Conservation (phyloP, 2,888 invertebrate species). For the Apodemia hepburni region DNA sequence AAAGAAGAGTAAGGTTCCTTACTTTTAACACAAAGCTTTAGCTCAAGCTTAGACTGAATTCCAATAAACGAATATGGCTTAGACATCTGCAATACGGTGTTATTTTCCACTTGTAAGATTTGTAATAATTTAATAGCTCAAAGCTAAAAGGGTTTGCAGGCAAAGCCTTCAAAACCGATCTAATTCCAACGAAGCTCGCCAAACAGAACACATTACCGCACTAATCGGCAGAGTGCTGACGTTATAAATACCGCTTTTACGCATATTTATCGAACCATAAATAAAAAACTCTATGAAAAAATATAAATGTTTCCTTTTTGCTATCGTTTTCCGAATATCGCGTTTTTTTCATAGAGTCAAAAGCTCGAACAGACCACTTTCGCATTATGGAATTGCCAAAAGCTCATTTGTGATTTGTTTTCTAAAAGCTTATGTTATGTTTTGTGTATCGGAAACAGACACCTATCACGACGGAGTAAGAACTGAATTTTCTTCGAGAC, state of each 20-base stretch:
- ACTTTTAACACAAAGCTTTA: background rate
- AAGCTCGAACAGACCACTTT: conserved; percentile 80
- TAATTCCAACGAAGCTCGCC: conserved; percentile 50
- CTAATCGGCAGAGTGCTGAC: conserved; percentile 77
- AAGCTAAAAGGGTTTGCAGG: conserved; percentile 65
- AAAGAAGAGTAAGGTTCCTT: too few relatives aligned
- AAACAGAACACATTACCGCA: conserved; percentile 50
- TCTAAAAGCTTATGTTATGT: conserved; percentile 42
- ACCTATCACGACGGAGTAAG: conserved; percentile 34
- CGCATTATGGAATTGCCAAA: conserved; percentile 80
- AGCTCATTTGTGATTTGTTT: conserved; percentile 59
- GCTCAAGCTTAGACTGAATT: too few relatives aligned
- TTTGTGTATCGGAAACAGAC: conserved; percentile 32
- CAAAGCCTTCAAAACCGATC: conserved; percentile 47
- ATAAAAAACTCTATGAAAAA: conserved; percentile 76
- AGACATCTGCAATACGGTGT: background rate
- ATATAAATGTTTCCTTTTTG: conserved; percentile 76
- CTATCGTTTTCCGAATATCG: conserved; percentile 75
- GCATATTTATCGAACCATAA: conserved; percentile 73
- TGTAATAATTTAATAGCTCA: conserved; percentile 71
- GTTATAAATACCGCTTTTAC: conserved; percentile 76
- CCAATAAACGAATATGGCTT: background rate
- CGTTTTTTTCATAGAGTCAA: conserved; percentile 78
- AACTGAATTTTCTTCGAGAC: conserved; percentile 33
- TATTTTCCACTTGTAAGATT: conserved; percentile 17